A percentile compares a stretch with the other conserved stretches of the same genome.
Conservation (phyloP, 2,113 vertebrate species). For the Hippocampus abdominalis region DNA sequence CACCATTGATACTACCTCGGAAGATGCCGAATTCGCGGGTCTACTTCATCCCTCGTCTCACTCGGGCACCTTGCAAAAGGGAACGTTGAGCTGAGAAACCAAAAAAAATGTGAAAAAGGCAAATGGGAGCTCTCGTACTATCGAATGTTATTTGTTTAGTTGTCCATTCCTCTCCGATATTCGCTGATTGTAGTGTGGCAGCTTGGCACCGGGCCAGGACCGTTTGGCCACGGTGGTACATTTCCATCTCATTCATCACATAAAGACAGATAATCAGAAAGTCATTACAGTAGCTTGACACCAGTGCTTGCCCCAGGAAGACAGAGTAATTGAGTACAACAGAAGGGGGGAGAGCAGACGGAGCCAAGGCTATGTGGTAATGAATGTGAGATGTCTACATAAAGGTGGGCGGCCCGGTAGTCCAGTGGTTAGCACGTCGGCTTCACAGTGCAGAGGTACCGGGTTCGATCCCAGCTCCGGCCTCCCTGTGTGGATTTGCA, state of each 20-base stretch:
- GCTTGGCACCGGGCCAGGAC: conserved; percentile 57
- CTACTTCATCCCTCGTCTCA: not conserved
- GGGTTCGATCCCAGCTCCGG: too few species aligned
- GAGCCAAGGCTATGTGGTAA: conserved; percentile 76
- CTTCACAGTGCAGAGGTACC: too few species aligned
- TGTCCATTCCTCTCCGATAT: conserved; percentile 26
- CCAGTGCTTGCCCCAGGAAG: conserved; percentile 73
- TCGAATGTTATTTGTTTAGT: conserved; percentile 55
- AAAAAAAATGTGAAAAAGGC: not conserved
- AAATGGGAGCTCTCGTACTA: conserved; percentile 40
- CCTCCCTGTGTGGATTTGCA: too few species aligned
- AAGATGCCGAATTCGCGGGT: not conserved
- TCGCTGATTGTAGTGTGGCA: conserved; percentile 49
- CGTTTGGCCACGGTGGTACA: conserved; percentile 68
- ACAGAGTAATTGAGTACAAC: conserved; percentile 87
- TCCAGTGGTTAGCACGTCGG: too few species aligned
- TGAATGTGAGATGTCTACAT: conserved; percentile 71
- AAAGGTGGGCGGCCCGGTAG: not conserved
- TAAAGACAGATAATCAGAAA: conserved; percentile 85
- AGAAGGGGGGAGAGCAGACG: conserved; percentile 68
- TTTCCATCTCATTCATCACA: conserved; percentile 85
- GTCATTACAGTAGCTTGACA: conserved; percentile 81
- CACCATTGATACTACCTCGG: not conserved
- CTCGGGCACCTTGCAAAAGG: not conserved
- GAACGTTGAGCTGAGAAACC: not conserved